Percentiles rank a stretch among this genome's conserved stretches.
Conservation (phyloP, 2,113 vertebrate species). For the Cygnus atratus region DNA sequence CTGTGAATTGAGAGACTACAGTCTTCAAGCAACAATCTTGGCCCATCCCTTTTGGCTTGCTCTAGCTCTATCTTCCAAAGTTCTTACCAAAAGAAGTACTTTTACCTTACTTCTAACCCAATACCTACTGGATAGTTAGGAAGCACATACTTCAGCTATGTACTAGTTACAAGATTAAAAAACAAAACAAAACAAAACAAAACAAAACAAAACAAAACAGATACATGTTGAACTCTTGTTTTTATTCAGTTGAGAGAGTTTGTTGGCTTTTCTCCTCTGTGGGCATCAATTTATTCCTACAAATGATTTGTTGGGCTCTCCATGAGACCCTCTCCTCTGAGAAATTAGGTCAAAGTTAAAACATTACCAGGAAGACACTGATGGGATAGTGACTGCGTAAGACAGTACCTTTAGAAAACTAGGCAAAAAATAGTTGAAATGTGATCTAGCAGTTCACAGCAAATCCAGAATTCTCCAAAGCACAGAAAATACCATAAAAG, state of each 20-base stretch:
- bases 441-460: neutral
- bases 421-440: neutral
- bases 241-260: neutral
- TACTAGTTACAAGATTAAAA: neutral
- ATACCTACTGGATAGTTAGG: neutral
- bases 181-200: neutral
- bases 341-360: neutral
- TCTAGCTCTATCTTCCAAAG: neutral
- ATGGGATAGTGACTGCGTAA: neutral
- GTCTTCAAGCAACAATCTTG: neutral
- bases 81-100: neutral
- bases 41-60: neutral
- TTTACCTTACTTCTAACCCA: neutral
- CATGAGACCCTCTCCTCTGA: neutral
- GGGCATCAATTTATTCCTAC: neutral
- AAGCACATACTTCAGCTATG: neutral
- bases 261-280: neutral
- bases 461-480: neutral
- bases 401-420: neutral
- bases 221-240: neutral
- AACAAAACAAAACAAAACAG: too few relatives aligned
- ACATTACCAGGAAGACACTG: neutral
- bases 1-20: neutral
- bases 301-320: neutral
- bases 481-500: neutral